Conservation (phyloP, 2,888 invertebrate genomes). For the Zonitis immaculata region DNA sequence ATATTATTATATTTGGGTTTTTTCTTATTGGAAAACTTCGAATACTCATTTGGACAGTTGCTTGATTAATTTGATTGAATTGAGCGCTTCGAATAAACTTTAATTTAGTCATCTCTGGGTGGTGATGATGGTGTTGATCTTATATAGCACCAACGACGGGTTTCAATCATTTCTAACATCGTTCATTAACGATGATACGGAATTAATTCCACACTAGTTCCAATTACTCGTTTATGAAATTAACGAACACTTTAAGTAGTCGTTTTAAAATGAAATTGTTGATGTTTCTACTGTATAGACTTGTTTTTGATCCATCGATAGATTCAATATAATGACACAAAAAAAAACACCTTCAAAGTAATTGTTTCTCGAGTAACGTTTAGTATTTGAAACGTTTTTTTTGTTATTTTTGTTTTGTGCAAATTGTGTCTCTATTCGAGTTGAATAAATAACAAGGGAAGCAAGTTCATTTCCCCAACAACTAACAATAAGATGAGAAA, state of each 20-base stretch:
- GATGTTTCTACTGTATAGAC: too few species aligned
- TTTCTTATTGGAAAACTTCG: too few species aligned
- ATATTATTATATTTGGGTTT: too few species aligned
- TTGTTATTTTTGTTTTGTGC: too few species aligned
- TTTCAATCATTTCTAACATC: slow-evolving; percentile 21
- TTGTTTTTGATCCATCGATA: too few species aligned
- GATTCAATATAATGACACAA: too few species aligned
- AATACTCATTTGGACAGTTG: too few species aligned
- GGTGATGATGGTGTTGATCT: slow-evolving; percentile 6
- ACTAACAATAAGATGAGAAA: not conserved
- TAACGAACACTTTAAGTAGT: slow-evolving; percentile 16
- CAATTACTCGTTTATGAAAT: slow-evolving; percentile 19
- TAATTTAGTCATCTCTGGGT: slow-evolving; percentile 18
- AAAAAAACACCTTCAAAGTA: too few species aligned
- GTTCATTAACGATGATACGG: slow-evolving; percentile 21
- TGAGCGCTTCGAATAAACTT: slow-evolving; percentile 15
- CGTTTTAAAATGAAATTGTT: slow-evolving; percentile 18
- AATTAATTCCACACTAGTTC: slow-evolving; percentile 14
- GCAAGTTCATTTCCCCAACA: not conserved
- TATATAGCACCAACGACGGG: slow-evolving; percentile 5
- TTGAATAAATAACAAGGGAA: not conserved
- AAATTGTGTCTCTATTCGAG: not conserved
- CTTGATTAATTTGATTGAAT: slow-evolving; percentile 12
- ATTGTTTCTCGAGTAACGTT: too few species aligned
- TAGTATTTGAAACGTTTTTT: too few species aligned